Base-by-base conservation (phyloP, 1,140 invertebrate species). In the Acyrthosiphon pisum region DNA sequence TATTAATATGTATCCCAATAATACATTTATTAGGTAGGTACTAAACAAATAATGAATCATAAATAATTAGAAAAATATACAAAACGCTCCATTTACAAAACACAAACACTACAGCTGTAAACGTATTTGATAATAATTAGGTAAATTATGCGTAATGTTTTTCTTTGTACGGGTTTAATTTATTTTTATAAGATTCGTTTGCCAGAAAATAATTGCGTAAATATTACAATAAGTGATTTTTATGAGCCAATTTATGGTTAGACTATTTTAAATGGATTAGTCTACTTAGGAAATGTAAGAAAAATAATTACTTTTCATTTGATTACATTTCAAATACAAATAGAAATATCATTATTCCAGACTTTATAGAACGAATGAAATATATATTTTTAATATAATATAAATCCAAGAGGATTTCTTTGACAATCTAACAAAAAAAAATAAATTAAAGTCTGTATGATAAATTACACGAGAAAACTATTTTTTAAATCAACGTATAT, bases 351-450 rank as follows among this genome's bases (percentile, higher is more conserved):
- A 53, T 18, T 18, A 50, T 50, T 50, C 2, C 44, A n/a, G 11
- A 22, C 46, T 18, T 35, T 37, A 22, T 53, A 37, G 6, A 20
- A 89, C 48, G 48, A n/a, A 89, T 46, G 53, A 90, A 90, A 90
- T 53, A 84, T 46, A 88, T 48, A 90, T 35, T 93, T 53, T 93
- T 37, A 53, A 83, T 90, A 41, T 90, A 90, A 35, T 53, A 89
- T 89, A 89, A 89, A 18, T 89, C 48, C 87, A 53, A 53, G 22
- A 50, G 87, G 87, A 93, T 90, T 88, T 86, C 35, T 53, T 53
- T 41, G 60, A 93, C 68, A 60, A 60, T 48, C 30, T 18, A 41
- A 93, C 26, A 53, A 11, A 60, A 41, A 41, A 88, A 86, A 93
- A 93, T 18, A 35, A 88, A 93, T 46, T 89, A 53, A 50, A 89